Evolutionary conservation across 1,140 invertebrate species (phyloP).

Genomic region (Ephestia elutella): DNA sequence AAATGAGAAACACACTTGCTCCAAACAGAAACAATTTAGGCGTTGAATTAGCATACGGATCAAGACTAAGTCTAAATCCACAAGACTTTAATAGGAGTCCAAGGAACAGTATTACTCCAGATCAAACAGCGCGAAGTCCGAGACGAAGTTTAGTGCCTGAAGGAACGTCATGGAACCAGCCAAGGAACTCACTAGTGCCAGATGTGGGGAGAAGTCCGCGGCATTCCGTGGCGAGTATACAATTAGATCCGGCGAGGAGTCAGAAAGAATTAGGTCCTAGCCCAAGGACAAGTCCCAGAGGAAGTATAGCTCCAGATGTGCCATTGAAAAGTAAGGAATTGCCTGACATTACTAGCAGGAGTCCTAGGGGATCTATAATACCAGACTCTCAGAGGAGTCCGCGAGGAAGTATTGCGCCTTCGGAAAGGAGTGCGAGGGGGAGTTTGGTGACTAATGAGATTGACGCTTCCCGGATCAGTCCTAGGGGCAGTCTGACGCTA

Average conservation of each 20-base stretch:
- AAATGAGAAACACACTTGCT: constrained; percentile 67
- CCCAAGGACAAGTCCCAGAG: constrained; percentile 76
- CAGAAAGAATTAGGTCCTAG: constrained; percentile 78
- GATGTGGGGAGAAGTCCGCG: constrained; percentile 75
- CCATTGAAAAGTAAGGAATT: constrained; percentile 57
- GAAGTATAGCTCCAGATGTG: constrained; percentile 75
- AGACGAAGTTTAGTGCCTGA: constrained; percentile 78
- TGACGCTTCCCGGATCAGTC: constrained; percentile 69
- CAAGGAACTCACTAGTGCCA: constrained; percentile 63
- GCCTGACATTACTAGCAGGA: constrained; percentile 66
- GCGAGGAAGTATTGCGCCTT: constrained; percentile 74
- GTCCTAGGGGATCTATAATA: constrained; percentile 78
- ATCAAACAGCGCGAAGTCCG: constrained; percentile 71
- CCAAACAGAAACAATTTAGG: constrained; percentile 78
- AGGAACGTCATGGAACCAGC: constrained; percentile 69
- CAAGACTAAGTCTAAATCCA: constrained; percentile 75
- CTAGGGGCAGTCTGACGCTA: constrained; percentile 75
- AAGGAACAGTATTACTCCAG: constrained; percentile 78
- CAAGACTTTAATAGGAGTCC: constrained; percentile 78
- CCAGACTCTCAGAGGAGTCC: constrained; percentile 76
- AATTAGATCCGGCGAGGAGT: constrained; percentile 69
- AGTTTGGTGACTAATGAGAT: constrained; percentile 70
- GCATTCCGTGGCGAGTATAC: constrained; percentile 74
- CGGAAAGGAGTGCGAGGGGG: constrained; percentile 67
- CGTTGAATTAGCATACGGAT: constrained; percentile 72